phyloP scores from a whole-genome alignment of 2,797 vertebrate genomes.

The Otolemur crassicaudatus region DNA sequence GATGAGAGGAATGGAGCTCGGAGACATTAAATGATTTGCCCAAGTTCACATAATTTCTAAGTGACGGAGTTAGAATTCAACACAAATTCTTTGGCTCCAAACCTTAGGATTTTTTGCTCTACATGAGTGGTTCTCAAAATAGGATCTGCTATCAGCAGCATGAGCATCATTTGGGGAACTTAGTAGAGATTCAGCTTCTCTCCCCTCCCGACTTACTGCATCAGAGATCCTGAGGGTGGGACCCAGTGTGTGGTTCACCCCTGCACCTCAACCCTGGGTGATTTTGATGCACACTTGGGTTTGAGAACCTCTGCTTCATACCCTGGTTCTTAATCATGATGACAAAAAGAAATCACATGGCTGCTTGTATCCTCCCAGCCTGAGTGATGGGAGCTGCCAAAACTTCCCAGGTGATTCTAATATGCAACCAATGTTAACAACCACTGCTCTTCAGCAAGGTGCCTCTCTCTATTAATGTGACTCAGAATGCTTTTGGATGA shows the following conservation, averaged over 20 bases:
- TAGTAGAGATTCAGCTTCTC: neutral
- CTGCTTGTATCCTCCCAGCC: neutral
- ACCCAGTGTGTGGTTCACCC: neutral
- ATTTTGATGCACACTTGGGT: neutral
- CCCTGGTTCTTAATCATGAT: neutral
- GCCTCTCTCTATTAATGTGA: neutral
- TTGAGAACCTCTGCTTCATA: neutral
- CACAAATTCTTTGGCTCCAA: neutral
- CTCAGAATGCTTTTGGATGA: neutral
- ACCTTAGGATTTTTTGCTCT: neutral
- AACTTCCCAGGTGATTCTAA: neutral
- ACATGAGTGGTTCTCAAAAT: neutral
- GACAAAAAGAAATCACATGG: neutral
- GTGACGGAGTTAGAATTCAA: conserved; percentile 14
- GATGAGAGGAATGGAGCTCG: neutral
- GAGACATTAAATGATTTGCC: neutral
- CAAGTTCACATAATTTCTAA: neutral
- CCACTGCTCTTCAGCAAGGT: neutral
- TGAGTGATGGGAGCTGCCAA: neutral
- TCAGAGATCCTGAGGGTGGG: neutral
- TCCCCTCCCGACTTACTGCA: neutral
- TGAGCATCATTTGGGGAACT: neutral
- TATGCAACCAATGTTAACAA: neutral
- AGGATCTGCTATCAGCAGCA: neutral
- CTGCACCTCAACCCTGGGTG: neutral